Evolutionary conservation across 2,113 vertebrate species (phyloP).

Genomic region (Naja naja): DNA sequence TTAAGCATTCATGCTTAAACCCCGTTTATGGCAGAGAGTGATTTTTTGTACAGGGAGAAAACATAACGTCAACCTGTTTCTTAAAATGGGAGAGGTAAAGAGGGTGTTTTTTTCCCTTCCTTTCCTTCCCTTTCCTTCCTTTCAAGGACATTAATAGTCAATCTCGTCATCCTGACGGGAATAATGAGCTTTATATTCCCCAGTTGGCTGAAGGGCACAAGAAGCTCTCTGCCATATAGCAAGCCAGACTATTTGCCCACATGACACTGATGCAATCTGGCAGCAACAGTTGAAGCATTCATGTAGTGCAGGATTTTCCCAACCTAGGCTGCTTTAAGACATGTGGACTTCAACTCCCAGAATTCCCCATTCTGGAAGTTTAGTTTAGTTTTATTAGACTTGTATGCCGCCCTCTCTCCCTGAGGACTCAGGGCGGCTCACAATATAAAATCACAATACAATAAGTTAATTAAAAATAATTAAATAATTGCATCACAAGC

Average conservation of each 20-base stretch:
- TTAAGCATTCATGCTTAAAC: background rate
- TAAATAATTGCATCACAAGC: too few relatives aligned
- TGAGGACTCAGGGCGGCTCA: too few relatives aligned
- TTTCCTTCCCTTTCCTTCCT: too few relatives aligned
- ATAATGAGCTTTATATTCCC: background rate
- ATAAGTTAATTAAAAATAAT: too few relatives aligned
- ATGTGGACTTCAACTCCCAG: background rate
- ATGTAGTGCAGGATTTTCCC: background rate
- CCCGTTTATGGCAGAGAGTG: too few relatives aligned
- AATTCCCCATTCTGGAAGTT: background rate
- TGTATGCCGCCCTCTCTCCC: too few relatives aligned
- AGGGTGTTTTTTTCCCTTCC: background rate
- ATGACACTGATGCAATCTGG: background rate
- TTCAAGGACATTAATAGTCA: background rate
- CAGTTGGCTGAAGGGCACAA: background rate
- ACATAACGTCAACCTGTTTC: background rate
- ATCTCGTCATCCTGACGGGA: too few relatives aligned
- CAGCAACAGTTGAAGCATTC: background rate
- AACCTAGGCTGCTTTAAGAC: background rate
- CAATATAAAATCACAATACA: too few relatives aligned
- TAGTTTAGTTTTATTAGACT: too few relatives aligned
- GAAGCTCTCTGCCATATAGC: background rate
- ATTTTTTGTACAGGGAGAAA: background rate
- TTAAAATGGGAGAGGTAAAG: background rate
- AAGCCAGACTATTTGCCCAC: background rate